Percentiles rank a stretch among this genome's conserved stretches.
These are phyloP conservation scores for Oncorhynchus nerka DNA, from an alignment of 2,113 vertebrate species.

Conservation along the genomic window DNA sequence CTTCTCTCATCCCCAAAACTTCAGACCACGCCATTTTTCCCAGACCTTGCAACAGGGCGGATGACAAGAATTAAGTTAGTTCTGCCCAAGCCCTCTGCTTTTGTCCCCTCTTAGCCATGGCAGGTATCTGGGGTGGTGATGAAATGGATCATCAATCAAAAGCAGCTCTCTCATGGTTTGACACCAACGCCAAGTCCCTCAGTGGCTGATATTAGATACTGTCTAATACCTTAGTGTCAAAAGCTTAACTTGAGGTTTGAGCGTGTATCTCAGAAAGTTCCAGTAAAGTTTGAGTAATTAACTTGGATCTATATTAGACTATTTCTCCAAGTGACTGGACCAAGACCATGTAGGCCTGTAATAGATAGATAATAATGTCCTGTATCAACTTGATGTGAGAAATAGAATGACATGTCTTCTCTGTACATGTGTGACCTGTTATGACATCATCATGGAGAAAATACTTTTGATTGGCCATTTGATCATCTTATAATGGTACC, in stretches of 20 bases:
- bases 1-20: constrained; percentile 78
- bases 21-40: constrained; percentile 76
- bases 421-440: neutral
- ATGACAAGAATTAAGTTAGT: constrained; percentile 82
- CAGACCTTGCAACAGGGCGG: constrained; percentile 83
- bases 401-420: neutral
- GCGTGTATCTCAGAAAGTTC: neutral
- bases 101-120: constrained; percentile 71
- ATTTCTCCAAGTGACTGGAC: too few species aligned
- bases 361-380: too few species aligned
- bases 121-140: constrained; percentile 71
- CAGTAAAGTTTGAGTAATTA: too few species aligned
- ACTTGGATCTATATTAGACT: too few species aligned
- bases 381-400: neutral
- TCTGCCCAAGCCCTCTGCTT: constrained; percentile 75
- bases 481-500: neutral
- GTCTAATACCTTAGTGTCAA: too few species aligned
- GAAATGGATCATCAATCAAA: constrained; percentile 74
- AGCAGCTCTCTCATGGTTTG: constrained; percentile 42
- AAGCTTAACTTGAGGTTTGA: neutral
- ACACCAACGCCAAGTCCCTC: constrained; percentile 23
- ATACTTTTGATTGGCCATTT: neutral
- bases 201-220: neutral
- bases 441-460: neutral
- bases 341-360: too few species aligned